phyloP scores from a whole-genome alignment of 2,888 invertebrate species.

The Trimorus sp. region DNA sequence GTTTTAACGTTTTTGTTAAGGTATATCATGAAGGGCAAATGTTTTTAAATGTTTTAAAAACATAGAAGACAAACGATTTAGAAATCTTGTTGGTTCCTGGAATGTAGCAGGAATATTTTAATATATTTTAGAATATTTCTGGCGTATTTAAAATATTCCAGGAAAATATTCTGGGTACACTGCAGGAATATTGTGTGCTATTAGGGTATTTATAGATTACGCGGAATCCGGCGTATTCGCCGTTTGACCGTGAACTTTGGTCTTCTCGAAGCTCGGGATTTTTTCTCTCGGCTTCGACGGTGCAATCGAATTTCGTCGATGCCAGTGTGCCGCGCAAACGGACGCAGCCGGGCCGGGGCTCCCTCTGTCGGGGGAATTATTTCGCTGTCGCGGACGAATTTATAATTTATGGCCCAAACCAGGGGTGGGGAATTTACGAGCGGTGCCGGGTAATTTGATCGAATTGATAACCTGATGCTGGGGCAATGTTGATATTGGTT shows the following conservation, averaged over 20 bases:
- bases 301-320: no score
- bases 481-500: constrained; percentile 1
- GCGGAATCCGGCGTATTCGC: constrained; percentile 17
- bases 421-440: background rate
- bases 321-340: no score
- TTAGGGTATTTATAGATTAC: constrained; percentile 49
- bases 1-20: no score
- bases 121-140: no score
- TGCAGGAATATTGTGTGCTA: constrained; percentile 26
- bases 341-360: no score
- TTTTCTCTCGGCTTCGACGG: background rate
- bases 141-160: no score
- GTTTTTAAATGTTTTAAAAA: no score
- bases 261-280: constrained; percentile 15
- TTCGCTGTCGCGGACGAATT: constrained; percentile 8
- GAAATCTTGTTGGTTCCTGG: no score
- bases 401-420: background rate
- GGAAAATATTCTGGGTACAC: background rate
- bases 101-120: no score
- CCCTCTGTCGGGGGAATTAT: background rate
- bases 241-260: constrained; percentile 48
- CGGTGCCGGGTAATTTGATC: constrained; percentile 4
- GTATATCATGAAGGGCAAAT: no score
- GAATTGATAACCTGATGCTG: constrained; percentile 9
- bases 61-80: no score